Conservation (phyloP, 1,140 invertebrate species). For the Calliopsis andreniformis region DNA sequence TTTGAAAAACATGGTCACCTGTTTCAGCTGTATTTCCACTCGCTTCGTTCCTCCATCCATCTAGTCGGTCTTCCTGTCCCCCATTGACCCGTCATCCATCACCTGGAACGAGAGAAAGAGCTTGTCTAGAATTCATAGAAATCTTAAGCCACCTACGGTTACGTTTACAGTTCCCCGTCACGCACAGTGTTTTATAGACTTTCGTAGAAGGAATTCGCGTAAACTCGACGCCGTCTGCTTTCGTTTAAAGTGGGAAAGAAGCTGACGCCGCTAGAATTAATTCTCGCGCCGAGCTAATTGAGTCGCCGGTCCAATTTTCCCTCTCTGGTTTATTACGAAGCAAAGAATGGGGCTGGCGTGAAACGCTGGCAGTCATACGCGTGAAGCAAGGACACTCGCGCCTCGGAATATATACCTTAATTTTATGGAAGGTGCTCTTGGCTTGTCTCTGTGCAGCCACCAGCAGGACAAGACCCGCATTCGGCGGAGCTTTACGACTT, state of each 20-base stretch:
- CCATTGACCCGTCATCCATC: no score
- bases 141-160: background rate
- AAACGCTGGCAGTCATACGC: background rate
- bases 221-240: background rate
- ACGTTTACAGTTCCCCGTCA: background rate
- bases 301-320: conserved; percentile 31
- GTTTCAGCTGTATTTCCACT: no score
- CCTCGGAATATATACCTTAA: conserved; percentile 21
- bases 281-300: conserved; percentile 23
- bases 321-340: conserved; percentile 24
- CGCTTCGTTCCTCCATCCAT: no score
- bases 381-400: background rate
- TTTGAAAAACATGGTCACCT: no score
- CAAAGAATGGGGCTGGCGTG: conserved; percentile 15
- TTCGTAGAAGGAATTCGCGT: background rate
- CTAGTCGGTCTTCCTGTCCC: no score
- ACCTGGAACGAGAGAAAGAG: background rate
- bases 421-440: conserved; percentile 27
- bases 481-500: conserved; percentile 58
- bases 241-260: background rate
- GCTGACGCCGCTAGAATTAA: conserved; percentile 21
- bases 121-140: background rate
- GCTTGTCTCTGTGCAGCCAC: background rate
- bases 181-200: background rate
- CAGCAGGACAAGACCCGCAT: conserved; percentile 13